A percentile compares a stretch with the other conserved stretches of the same genome.
Evolutionary conservation across 2,888 invertebrate genomes (phyloP).

Genomic region (Lingula anatina): DNA sequence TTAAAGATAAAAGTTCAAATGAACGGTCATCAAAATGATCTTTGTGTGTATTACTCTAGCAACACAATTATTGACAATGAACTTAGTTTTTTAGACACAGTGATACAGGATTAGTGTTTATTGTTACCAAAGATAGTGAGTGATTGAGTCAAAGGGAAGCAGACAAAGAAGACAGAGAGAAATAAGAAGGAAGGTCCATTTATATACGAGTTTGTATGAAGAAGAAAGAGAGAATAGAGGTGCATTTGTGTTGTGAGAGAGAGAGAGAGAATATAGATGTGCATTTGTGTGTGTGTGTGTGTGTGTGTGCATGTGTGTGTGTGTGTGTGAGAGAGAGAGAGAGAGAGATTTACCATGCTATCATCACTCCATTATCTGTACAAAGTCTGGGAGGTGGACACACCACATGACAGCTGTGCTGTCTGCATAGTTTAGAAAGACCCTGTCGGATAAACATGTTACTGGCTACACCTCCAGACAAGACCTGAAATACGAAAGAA

Average conservation of each 20-base stretch:
- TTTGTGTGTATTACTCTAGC: not conserved
- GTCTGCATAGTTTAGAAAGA: conserved; percentile 64
- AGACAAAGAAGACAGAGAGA: too few species aligned
- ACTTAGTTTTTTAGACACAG: too few species aligned
- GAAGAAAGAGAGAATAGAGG: too few species aligned
- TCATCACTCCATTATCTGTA: conserved; percentile 98
- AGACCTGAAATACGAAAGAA: conserved; percentile 59
- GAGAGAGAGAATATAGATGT: not conserved
- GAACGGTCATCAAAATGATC: conserved; percentile 5
- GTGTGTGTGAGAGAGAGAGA: too few species aligned
- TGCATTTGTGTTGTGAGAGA: not conserved
- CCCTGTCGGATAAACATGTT: conserved; percentile 75
- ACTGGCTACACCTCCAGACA: conserved; percentile 93
- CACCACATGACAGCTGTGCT: conserved; percentile 59
- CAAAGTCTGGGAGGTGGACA: conserved; percentile 81
- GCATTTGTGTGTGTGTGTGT: too few species aligned
- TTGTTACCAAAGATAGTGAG: too few species aligned
- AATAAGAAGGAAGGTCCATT: too few species aligned
- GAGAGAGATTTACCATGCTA: conserved; percentile 86
- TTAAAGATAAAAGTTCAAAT: not conserved
- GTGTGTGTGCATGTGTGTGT: too few species aligned
- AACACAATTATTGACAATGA: too few species aligned
- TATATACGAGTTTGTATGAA: too few species aligned
- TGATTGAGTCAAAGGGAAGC: too few species aligned
- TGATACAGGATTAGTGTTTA: too few species aligned